Percentiles rank a stretch among this genome's conserved stretches.
Conservation (phyloP, 2,888 invertebrate species). For the Pammene aurita region DNA sequence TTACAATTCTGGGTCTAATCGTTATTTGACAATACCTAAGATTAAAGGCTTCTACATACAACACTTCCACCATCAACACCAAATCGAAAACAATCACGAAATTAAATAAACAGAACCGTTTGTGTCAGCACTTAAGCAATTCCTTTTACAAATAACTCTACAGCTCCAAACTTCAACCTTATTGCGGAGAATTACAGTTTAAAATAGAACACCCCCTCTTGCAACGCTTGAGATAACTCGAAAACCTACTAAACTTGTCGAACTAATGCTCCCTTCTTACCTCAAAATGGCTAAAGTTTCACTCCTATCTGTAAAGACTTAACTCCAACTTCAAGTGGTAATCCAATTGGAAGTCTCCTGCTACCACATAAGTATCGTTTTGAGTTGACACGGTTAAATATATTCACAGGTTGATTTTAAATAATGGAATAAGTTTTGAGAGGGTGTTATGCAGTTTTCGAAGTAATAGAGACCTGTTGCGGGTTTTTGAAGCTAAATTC, state of each 20-base stretch:
- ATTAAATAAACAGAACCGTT: conserved; percentile 34
- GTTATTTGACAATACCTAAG: conserved; percentile 8
- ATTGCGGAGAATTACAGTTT: conserved; percentile 43
- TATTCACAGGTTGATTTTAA: conserved; percentile 60
- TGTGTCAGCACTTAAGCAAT: conserved; percentile 58
- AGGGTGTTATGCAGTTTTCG: conserved; percentile 59
- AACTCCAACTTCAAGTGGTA: conserved; percentile 48
- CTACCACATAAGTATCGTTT: conserved; percentile 48
- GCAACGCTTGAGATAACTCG: conserved; percentile 64
- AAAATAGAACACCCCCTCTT: conserved; percentile 45
- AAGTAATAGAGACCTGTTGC: conserved; percentile 66
- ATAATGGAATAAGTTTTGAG: conserved; percentile 63
- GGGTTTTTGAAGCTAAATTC: conserved; percentile 49
- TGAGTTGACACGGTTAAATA: conserved; percentile 40
- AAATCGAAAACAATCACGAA: conserved; percentile 38
- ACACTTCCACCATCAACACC: conserved; percentile 7
- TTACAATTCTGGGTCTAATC: not conserved
- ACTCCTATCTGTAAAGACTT: conserved; percentile 51
- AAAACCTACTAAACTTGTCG: conserved; percentile 74
- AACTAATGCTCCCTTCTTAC: conserved; percentile 78
- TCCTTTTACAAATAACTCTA: conserved; percentile 51
- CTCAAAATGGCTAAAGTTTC: conserved; percentile 75
- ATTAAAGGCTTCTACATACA: conserved; percentile 27
- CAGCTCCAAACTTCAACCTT: conserved; percentile 47
- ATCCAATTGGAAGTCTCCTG: conserved; percentile 54